Evolutionary conservation across 2,797 vertebrate species (phyloP).

Genomic region (Brachyalestes nurse): DNA sequence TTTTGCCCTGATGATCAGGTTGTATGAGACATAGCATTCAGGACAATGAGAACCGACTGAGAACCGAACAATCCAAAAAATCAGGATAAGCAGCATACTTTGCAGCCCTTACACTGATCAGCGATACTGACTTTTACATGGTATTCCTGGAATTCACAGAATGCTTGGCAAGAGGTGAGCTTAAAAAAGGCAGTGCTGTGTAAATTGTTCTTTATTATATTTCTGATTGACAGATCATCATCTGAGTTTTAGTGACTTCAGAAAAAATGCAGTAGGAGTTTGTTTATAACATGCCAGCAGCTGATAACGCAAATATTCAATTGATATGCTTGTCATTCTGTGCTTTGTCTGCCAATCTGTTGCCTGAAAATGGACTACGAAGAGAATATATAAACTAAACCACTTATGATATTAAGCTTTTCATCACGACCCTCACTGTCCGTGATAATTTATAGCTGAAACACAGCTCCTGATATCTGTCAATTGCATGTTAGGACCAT

Average conservation of each 20-base stretch:
- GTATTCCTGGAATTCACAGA: slow-evolving; percentile 53
- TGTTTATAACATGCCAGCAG: neutral
- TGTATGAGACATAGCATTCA: slow-evolving; percentile 8
- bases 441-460: neutral
- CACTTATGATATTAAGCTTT: slow-evolving; percentile 3
- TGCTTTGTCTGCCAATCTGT: neutral
- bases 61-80: slow-evolving; percentile 50
- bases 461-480: slow-evolving; percentile 15
- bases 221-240: slow-evolving; percentile 16
- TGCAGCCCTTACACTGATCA: slow-evolving; percentile 28
- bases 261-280: slow-evolving; percentile 20
- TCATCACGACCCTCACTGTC: neutral
- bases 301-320: neutral
- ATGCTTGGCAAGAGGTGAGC: slow-evolving; percentile 38
- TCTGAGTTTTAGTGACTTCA: slow-evolving; percentile 35
- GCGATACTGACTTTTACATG: slow-evolving; percentile 52
- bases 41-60: neutral
- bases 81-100: slow-evolving; percentile 48
- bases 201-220: slow-evolving; percentile 38
- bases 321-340: neutral
- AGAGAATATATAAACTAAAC: neutral
- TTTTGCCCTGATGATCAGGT: slow-evolving; percentile 16
- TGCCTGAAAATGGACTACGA: neutral
- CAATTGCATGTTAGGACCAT: neutral
- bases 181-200: slow-evolving; percentile 33